phyloP scores from a whole-genome alignment of 30 jellyfish, hydroid and myxozoan species.

The Cassiopea xamachana region DNA sequence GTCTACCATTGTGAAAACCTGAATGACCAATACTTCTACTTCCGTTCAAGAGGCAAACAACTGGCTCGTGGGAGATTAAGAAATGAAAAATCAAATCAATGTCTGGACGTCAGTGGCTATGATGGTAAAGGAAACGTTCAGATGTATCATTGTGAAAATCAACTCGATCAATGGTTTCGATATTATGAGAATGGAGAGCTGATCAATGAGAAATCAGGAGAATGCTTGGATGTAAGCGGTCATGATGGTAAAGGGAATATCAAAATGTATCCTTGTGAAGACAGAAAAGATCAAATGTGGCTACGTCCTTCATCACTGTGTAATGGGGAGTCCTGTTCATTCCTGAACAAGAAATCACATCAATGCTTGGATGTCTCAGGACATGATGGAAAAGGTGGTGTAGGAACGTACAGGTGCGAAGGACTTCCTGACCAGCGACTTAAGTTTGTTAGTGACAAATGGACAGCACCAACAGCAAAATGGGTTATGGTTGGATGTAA shows the following conservation, averaged over 20 bases:
- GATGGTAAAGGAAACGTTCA: constrained; percentile 1
- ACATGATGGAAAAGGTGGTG: neutral
- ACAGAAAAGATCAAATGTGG: neutral
- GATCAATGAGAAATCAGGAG: neutral
- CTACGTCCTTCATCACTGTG: neutral
- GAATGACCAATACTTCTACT: constrained; percentile 2
- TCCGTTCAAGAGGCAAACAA: constrained; percentile 10
- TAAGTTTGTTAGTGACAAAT: neutral
- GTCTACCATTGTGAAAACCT: neutral
- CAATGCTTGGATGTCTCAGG: constrained; percentile 3
- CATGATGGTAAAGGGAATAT: neutral
- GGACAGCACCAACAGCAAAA: constrained; percentile 15
- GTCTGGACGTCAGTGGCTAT: constrained; percentile 5
- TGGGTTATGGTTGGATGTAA: neutral
- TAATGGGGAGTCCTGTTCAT: neutral
- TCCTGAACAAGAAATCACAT: neutral
- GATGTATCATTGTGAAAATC: neutral
- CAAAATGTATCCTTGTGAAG: neutral
- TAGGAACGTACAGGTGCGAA: neutral
- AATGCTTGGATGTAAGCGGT: constrained; percentile 9
- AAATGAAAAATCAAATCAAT: neutral
- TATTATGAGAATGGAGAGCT: constrained; percentile 11
- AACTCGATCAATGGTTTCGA: neutral
- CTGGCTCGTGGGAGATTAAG: neutral
- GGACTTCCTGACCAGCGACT: constrained; percentile 4